A percentile compares a stretch with the other conserved stretches of the same genome.
Evolutionary conservation across 2,113 vertebrate genomes (phyloP).

Genomic region (Ardeotis arabs): DNA sequence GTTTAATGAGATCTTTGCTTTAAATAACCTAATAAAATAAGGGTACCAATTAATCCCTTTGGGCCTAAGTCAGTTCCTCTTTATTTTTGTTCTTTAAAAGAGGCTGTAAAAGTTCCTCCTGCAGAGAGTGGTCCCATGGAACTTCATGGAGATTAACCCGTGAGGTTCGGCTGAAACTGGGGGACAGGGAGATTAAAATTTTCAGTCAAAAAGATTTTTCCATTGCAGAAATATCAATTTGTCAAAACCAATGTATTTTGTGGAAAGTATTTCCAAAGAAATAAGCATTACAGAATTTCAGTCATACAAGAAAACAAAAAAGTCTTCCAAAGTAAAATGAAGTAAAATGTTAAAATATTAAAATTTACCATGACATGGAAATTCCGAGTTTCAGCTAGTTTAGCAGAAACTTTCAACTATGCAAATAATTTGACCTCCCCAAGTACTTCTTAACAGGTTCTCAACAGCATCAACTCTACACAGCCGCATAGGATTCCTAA

Average conservation of each 20-base stretch:
- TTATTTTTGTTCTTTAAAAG: conserved; percentile 37
- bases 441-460: not conserved
- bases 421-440: not conserved
- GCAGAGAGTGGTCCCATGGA: conserved; percentile 18
- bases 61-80: conserved; percentile 52
- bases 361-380: not conserved
- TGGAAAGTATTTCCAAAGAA: not conserved
- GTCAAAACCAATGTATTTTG: not conserved
- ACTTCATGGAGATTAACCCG: conserved; percentile 13
- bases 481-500: not conserved
- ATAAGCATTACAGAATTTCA: not conserved
- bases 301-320: not conserved
- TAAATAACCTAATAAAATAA: conserved; percentile 66
- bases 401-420: not conserved
- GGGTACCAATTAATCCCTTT: conserved; percentile 62
- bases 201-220: not conserved
- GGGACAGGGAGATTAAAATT: not conserved
- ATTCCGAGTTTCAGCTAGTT: not conserved
- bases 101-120: conserved; percentile 43
- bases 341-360: not conserved
- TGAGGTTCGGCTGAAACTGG: not conserved
- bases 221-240: not conserved
- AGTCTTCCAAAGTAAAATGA: not conserved
- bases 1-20: conserved; percentile 60
- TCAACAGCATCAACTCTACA: not conserved